These are phyloP conservation scores for Fissipunctia ypsillon DNA, from an alignment of 2,888 invertebrate genomes.

Conservation along the genomic window DNA sequence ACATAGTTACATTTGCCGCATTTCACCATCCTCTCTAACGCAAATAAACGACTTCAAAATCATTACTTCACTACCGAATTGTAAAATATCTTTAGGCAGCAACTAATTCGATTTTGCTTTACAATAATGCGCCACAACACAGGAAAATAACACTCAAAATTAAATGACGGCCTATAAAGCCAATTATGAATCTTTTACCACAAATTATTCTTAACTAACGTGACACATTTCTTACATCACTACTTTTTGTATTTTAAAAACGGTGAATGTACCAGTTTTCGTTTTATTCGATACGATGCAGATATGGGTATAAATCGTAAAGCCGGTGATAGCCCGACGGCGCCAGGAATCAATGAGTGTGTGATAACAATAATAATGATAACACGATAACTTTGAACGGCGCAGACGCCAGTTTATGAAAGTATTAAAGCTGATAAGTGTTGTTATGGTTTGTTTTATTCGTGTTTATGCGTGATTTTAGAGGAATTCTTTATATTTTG, in stretches of 20 bases:
- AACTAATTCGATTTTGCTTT: no score
- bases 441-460: slow-evolving; percentile 37
- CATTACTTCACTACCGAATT: no score
- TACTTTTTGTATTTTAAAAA: slow-evolving; percentile 7
- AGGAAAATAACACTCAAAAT: no score
- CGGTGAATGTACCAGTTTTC: slow-evolving; percentile 17
- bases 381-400: slow-evolving; percentile 67
- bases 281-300: slow-evolving; percentile 37
- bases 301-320: slow-evolving; percentile 55
- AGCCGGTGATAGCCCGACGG: slow-evolving; percentile 63
- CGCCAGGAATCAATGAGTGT: slow-evolving; percentile 73
- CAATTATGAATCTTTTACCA: slow-evolving; percentile 12
- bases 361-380: slow-evolving; percentile 69
- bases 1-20: background rate
- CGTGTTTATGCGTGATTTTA: slow-evolving; percentile 10
- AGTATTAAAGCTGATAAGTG: slow-evolving; percentile 59
- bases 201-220: slow-evolving; percentile 16
- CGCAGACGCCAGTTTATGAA: slow-evolving; percentile 62
- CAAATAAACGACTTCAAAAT: no score
- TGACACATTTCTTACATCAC: slow-evolving; percentile 31
- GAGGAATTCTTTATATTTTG: background rate
- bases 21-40: slow-evolving; percentile 1
- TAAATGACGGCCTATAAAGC: no score
- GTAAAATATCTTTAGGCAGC: no score
- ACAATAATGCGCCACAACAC: no score